Percentiles rank a stretch among this genome's conserved stretches.
Evolutionary conservation across 92 coral and sea anemone species (phyloP).

Genomic region (Zoanthus gigantus): DNA sequence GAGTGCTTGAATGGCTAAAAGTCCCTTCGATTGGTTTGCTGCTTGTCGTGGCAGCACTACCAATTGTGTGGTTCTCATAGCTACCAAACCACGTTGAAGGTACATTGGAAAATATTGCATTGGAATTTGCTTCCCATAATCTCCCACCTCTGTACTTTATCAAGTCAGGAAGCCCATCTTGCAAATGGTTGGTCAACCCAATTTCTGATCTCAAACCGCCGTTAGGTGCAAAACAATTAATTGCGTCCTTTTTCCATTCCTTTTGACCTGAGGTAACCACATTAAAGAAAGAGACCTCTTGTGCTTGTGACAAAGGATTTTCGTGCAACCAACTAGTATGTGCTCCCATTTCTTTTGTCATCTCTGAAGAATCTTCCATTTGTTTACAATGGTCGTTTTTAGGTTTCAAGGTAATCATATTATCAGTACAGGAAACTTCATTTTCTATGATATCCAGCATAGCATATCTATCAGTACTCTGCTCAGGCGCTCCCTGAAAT

Average conservation of each 20-base stretch:
- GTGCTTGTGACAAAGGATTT: not conserved
- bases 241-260: not conserved
- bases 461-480: not conserved
- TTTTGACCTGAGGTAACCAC: not conserved
- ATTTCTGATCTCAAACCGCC: not conserved
- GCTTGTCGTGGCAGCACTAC: not conserved
- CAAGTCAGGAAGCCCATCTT: not conserved
- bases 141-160: not conserved
- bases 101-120: not conserved
- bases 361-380: not conserved
- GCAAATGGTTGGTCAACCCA: not conserved
- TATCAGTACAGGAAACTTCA: not conserved
- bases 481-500: not conserved
- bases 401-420: not conserved
- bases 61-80: not conserved
- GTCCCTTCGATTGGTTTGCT: not conserved
- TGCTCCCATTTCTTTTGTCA: not conserved
- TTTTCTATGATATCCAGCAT: not conserved
- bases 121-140: not conserved
- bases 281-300: not conserved
- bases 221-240: too few relatives aligned
- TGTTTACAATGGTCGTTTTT: not conserved
- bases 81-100: not conserved
- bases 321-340: conserved; percentile 11
- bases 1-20: not conserved